Conservation (phyloP, 2,113 vertebrate genomes). For the Xenopus borealis region DNA sequence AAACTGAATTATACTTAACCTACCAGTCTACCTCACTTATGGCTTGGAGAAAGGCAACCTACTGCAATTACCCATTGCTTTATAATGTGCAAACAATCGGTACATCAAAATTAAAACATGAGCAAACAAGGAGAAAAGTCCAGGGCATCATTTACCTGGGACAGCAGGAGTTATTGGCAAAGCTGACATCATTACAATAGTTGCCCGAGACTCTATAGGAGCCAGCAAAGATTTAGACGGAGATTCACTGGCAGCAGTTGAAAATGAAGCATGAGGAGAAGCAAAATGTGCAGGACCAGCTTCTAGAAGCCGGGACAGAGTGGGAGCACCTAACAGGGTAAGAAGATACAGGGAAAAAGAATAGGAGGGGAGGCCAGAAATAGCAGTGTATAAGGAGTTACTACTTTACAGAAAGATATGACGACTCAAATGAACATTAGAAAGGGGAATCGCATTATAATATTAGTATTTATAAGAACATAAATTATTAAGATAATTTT, state of each 20-base stretch:
- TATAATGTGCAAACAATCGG: too few relatives aligned
- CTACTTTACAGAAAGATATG: too few relatives aligned
- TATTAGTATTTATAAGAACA: too few relatives aligned
- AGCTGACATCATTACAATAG: slow-evolving; percentile 79
- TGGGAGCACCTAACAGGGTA: slow-evolving; percentile 84
- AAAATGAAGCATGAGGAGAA: slow-evolving; percentile 84
- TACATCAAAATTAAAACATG: too few relatives aligned
- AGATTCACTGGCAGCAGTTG: slow-evolving; percentile 77
- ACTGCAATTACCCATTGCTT: too few relatives aligned
- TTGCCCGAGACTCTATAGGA: slow-evolving; percentile 71
- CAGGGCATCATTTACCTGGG: slow-evolving; percentile 56
- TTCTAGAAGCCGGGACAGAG: slow-evolving; percentile 96
- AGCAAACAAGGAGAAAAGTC: background rate
- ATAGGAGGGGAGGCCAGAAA: background rate
- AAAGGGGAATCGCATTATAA: background rate
- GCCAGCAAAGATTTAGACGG: slow-evolving; percentile 76
- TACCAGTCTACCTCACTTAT: too few relatives aligned
- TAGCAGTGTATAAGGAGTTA: background rate
- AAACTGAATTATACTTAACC: too few relatives aligned
- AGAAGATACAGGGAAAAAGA: slow-evolving; percentile 65
- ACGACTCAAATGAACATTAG: background rate
- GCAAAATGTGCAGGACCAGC: slow-evolving; percentile 88
- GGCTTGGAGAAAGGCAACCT: too few relatives aligned
- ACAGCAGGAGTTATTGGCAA: slow-evolving; percentile 72
- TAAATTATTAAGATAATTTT: too few relatives aligned